phyloP scores from a whole-genome alignment of 1,140 invertebrate genomes.

The Leptonema lineaticorne region DNA sequence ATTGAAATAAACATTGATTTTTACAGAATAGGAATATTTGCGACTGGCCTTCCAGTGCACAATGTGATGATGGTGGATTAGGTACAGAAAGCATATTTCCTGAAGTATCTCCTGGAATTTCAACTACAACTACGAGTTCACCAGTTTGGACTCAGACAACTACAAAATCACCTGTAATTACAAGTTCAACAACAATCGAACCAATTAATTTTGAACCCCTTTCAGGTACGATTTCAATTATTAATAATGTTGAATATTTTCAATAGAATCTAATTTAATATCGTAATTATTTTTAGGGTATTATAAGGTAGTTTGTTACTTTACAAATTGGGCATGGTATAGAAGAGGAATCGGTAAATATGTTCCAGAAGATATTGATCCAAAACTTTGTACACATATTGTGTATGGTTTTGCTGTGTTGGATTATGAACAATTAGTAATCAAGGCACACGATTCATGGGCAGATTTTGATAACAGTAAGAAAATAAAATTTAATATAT shows the following conservation, averaged over 20 bases:
- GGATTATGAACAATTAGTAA: constrained; percentile 71
- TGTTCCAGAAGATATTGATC: constrained; percentile 81
- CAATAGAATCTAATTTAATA: not conserved
- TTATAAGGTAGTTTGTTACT: constrained; percentile 85
- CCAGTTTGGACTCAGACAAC: constrained; percentile 4
- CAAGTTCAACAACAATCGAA: constrained; percentile 41
- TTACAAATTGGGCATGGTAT: constrained; percentile 94
- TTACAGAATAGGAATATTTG: constrained; percentile 60
- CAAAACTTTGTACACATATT: constrained; percentile 85
- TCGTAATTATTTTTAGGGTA: constrained; percentile 48
- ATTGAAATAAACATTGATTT: not conserved
- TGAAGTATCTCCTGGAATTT: not conserved
- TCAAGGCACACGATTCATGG: constrained; percentile 86
- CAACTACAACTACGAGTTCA: constrained; percentile 12
- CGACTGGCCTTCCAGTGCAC: constrained; percentile 75
- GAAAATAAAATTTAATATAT: constrained; percentile 33
- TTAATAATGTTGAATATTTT: not conserved
- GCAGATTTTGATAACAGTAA: constrained; percentile 83
- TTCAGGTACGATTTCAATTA: constrained; percentile 7
- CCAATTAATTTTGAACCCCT: not conserved
- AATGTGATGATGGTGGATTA: constrained; percentile 57
- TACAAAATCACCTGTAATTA: constrained; percentile 18
- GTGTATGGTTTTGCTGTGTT: constrained; percentile 90
- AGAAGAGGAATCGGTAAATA: constrained; percentile 79
- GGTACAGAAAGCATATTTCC: constrained; percentile 17